Evolutionary conservation across 1,140 invertebrate species (phyloP), one percentile per base, ranked within the genome.

Genomic region (Lasioglossum albipes): DNA sequence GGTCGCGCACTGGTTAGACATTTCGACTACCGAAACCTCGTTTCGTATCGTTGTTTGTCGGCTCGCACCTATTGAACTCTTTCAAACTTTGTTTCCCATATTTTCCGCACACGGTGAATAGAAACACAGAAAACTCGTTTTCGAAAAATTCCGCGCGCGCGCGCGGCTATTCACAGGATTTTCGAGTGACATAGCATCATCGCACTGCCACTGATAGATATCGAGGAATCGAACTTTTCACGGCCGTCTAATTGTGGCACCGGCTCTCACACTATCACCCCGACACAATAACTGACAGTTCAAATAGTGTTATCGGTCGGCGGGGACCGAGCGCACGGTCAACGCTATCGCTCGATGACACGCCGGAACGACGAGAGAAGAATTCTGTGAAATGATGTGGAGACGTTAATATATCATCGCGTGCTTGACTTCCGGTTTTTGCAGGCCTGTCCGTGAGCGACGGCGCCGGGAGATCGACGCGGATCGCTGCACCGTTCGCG

Each of bases 261-360:
- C 20, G 20, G 20, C 45, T 72, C 45, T 72, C 45, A 12, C 72
- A 12, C 57, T 75, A 69, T 80, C 72, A 20, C 10, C 27, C 31
- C 69, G 49, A 31, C 67, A 22, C 20, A 18, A 36, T 22, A 10
- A 74, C 65, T 45, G 73, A 75, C 72, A 75, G 65, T 62, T 75
- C 73, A 80, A 80, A 80, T 66, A 80, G 6, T 69, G 72, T 80
- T 80, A 80, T 80, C 79, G 31, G 65, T 9, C 7, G 68, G 57
- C 27, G 7, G 7, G 75, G n/a, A 65, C 57, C 61, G 31, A 31
- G 67, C 66, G 18, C 42, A 13, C 20, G n/a, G 36, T 27, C 74
- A 16, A 16, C 52, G 31, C 72, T 80, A 80, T 80, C 78, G 61
- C 77, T 13, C 54, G 61, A 57, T 27, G 76, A 4, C 69, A 22